A percentile compares a stretch with the other conserved stretches of the same genome.
These are phyloP conservation scores for Ciconia maguari DNA, from an alignment of 2,113 vertebrate species.

Conservation along the genomic window DNA sequence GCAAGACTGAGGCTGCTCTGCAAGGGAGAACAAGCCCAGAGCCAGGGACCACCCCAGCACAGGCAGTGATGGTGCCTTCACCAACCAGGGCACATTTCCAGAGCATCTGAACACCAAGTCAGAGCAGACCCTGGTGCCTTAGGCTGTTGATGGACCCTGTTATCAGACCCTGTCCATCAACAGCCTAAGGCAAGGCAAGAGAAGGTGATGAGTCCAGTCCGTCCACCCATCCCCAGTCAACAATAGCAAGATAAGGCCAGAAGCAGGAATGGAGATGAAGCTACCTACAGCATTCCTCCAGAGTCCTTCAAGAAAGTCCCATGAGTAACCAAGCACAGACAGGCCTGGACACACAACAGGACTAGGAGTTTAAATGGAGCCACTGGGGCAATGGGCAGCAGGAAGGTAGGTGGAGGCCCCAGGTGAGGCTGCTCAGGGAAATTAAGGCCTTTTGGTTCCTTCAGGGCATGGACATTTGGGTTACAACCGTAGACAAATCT, in stretches of 20 bases:
- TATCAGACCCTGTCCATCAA: too few relatives aligned
- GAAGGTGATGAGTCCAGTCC: not conserved
- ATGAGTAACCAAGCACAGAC: not conserved
- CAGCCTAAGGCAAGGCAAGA: not conserved
- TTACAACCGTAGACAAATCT: not conserved
- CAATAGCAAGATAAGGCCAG: not conserved
- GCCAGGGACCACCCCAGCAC: not conserved
- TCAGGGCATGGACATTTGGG: not conserved
- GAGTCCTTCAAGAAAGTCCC: not conserved
- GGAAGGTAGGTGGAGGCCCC: not conserved
- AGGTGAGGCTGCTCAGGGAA: not conserved
- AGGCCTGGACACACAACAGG: not conserved
- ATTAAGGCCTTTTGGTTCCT: not conserved
- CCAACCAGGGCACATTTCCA: not conserved
- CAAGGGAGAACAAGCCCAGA: fast-evolving
- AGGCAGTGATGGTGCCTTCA: not conserved
- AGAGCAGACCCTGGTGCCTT: not conserved
- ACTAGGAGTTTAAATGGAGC: not conserved
- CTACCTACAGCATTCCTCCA: not conserved
- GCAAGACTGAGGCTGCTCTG: not conserved
- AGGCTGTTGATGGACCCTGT: too few relatives aligned
- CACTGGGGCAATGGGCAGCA: not conserved
- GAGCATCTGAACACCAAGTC: not conserved
- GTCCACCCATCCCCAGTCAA: not conserved
- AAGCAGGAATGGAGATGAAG: not conserved